Conservation (phyloP, 2,113 vertebrate genomes). For the Platycercus adscitus region DNA sequence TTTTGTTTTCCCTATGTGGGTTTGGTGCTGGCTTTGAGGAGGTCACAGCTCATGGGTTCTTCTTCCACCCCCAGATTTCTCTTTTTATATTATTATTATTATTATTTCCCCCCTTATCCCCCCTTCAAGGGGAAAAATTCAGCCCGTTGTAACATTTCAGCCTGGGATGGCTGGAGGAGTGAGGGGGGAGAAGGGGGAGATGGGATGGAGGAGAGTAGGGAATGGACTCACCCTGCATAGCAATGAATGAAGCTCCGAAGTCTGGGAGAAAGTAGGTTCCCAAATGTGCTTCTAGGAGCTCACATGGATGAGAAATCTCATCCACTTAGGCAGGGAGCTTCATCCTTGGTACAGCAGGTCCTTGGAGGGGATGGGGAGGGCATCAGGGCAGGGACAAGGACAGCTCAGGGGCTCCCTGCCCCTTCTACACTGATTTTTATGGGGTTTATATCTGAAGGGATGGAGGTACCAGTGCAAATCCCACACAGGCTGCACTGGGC, state of each 20-base stretch:
- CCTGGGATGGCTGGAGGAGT: background rate
- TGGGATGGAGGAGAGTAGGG: background rate
- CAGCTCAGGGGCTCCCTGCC: background rate
- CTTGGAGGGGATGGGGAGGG: background rate
- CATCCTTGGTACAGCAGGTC: background rate
- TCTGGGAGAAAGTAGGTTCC: background rate
- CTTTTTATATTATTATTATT: background rate
- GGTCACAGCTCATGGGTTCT: slow-evolving; percentile 58
- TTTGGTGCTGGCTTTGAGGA: slow-evolving; percentile 51
- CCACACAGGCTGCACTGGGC: background rate
- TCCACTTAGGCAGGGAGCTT: background rate
- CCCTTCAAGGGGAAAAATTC: background rate
- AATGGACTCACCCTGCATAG: slow-evolving; percentile 27
- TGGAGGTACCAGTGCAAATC: background rate
- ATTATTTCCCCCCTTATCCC: background rate
- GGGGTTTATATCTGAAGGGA: background rate
- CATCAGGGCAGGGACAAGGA: background rate
- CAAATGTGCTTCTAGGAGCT: background rate
- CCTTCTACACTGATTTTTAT: background rate
- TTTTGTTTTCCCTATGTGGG: slow-evolving; percentile 68
- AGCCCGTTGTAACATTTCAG: slow-evolving; percentile 3
- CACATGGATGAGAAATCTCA: background rate
- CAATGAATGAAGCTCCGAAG: slow-evolving; percentile 49
- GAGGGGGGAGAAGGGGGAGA: background rate
- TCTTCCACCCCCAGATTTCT: background rate